Evolutionary conservation across 2,888 invertebrate genomes (phyloP).

Genomic region (Cephus spinipes): DNA sequence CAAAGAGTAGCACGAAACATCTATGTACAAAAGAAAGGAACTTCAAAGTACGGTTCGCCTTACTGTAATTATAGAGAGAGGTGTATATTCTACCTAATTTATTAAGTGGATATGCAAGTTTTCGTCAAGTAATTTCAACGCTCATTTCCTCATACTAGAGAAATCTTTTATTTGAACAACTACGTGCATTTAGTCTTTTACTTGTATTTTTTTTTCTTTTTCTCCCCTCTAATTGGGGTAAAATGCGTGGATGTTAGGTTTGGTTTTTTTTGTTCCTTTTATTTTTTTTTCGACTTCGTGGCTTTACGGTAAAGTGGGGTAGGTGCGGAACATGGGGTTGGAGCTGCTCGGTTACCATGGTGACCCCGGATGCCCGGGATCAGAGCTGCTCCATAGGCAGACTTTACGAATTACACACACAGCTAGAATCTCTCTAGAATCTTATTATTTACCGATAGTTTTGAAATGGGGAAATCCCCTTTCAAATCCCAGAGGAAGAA

Average conservation of each 20-base stretch:
- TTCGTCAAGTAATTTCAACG: neutral
- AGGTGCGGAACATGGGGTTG: slow-evolving; percentile 41
- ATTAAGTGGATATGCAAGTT: neutral
- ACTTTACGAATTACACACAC: neutral
- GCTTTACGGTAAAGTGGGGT: slow-evolving; percentile 40
- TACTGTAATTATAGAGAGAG: neutral
- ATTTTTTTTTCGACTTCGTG: neutral
- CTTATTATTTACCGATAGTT: neutral
- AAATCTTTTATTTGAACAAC: neutral
- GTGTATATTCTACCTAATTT: neutral
- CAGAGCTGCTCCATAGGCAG: slow-evolving; percentile 34
- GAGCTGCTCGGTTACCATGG: slow-evolving; percentile 57
- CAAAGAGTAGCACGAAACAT: neutral
- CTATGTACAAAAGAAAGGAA: neutral
- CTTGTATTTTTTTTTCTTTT: neutral
- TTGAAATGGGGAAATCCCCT: neutral
- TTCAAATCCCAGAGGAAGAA: neutral
- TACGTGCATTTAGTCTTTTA: neutral
- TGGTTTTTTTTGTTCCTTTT: too few species aligned
- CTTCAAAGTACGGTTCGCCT: neutral
- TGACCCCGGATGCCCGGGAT: slow-evolving; percentile 62
- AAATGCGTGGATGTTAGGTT: neutral
- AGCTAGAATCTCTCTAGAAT: neutral
- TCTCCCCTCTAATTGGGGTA: neutral
- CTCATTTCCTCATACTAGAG: neutral